Conservation (phyloP, 1,140 invertebrate genomes). For the Drosophila suzukii region DNA sequence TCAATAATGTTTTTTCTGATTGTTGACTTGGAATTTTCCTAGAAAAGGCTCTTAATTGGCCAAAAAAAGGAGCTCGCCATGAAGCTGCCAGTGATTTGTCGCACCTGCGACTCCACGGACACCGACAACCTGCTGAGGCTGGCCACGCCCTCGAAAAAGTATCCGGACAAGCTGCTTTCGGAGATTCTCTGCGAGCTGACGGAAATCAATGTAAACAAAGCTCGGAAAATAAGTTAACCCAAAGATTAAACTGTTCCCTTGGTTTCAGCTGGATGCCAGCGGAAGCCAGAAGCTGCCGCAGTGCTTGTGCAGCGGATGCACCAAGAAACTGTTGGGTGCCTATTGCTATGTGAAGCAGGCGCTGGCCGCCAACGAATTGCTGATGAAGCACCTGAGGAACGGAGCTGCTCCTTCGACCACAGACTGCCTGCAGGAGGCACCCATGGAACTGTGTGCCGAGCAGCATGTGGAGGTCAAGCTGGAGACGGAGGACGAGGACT, state of each 20-base stretch:
- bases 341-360: slow-evolving; percentile 73
- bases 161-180: slow-evolving; percentile 63
- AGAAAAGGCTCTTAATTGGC: not conserved
- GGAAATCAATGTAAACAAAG: slow-evolving; percentile 56
- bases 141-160: slow-evolving; percentile 63
- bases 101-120: slow-evolving; percentile 70
- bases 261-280: slow-evolving; percentile 30
- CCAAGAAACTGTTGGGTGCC: slow-evolving; percentile 53
- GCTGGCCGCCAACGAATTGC: slow-evolving; percentile 48
- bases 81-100: slow-evolving; percentile 69
- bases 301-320: slow-evolving; percentile 54
- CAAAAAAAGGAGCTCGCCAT: slow-evolving; percentile 21
- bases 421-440: slow-evolving; percentile 61
- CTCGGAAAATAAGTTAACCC: not conserved
- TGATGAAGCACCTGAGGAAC: slow-evolving; percentile 53
- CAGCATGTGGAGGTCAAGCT: slow-evolving; percentile 73
- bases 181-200: slow-evolving; percentile 66
- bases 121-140: slow-evolving; percentile 60
- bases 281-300: slow-evolving; percentile 50
- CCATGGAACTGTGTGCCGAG: slow-evolving; percentile 70
- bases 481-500: slow-evolving; percentile 64
- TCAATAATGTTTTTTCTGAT: slow-evolving; percentile 51
- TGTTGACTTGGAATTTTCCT: slow-evolving; percentile 41
- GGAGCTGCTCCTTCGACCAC: slow-evolving; percentile 12
- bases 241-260: not conserved